phyloP scores from a whole-genome alignment of 2,888 invertebrate genomes.

The Drosophila pseudotalamancana region DNA sequence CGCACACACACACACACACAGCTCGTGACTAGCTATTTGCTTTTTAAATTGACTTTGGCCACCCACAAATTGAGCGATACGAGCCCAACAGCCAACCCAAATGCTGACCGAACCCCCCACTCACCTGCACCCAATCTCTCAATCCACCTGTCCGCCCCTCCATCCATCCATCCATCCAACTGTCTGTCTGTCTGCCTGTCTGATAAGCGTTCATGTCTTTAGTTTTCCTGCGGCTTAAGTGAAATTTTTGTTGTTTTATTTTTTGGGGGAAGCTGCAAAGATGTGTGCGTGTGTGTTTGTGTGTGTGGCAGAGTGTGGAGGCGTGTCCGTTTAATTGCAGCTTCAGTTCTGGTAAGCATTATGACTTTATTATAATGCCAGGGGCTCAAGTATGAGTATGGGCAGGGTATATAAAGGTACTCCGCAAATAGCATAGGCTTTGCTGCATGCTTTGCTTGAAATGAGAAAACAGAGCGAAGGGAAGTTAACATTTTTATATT shows the following conservation, averaged over 20 bases:
- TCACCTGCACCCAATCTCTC: not conserved
- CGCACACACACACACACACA: conserved; percentile 8
- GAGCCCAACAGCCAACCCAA: conserved; percentile 8
- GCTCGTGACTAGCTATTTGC: conserved; percentile 51
- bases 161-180: conserved; percentile 2
- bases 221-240: conserved; percentile 71
- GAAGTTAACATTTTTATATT: too few relatives aligned
- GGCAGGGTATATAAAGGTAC: not conserved
- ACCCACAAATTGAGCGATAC: conserved; percentile 68
- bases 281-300: not conserved
- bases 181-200: conserved; percentile 33
- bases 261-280: not conserved
- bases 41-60: conserved; percentile 75
- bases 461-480: too few relatives aligned
- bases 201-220: conserved; percentile 62
- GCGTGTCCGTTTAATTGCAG: conserved; percentile 56
- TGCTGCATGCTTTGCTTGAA: too few relatives aligned
- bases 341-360: conserved; percentile 24
- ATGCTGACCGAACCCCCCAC: conserved; percentile 1
- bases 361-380: conserved; percentile 12
- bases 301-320: not conserved
- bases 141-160: not conserved
- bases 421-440: too few relatives aligned
- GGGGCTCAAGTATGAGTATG: not conserved
- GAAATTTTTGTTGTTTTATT: conserved; percentile 55